These are phyloP conservation scores for Platysternon megacephalum DNA, from an alignment of 2,113 vertebrate genomes.

Conservation along the genomic window DNA sequence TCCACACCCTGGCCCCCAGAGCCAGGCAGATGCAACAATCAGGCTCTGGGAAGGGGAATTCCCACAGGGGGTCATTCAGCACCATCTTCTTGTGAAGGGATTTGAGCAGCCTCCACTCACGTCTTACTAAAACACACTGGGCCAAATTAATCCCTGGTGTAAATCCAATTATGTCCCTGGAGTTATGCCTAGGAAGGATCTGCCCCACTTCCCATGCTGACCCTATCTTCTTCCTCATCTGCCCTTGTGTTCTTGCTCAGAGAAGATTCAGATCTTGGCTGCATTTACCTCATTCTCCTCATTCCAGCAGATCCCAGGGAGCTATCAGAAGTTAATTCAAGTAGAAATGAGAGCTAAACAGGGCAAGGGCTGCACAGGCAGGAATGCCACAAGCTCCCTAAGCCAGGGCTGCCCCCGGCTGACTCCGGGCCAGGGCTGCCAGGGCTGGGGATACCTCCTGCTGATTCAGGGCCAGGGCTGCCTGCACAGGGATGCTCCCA, in stretches of 20 bases:
- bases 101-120: background rate
- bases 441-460: fast-evolving
- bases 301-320: background rate
- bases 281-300: background rate
- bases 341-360: background rate
- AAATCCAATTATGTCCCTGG: fast-evolving
- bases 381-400: background rate
- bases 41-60: background rate
- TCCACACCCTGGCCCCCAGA: background rate
- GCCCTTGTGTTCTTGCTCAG: background rate
- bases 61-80: background rate
- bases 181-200: background rate
- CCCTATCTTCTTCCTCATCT: background rate
- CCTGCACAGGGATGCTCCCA: background rate
- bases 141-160: background rate
- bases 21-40: too few species aligned
- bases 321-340: background rate
- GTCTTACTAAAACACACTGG: fast-evolving
- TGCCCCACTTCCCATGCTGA: background rate
- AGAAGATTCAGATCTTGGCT: background rate
- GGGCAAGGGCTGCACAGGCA: background rate
- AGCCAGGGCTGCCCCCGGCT: background rate
- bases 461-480: background rate
- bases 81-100: background rate
- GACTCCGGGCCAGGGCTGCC: background rate